phyloP scores from a whole-genome alignment of 1,140 invertebrate genomes.

The Pachyrhynchus sulphureomaculatus region DNA sequence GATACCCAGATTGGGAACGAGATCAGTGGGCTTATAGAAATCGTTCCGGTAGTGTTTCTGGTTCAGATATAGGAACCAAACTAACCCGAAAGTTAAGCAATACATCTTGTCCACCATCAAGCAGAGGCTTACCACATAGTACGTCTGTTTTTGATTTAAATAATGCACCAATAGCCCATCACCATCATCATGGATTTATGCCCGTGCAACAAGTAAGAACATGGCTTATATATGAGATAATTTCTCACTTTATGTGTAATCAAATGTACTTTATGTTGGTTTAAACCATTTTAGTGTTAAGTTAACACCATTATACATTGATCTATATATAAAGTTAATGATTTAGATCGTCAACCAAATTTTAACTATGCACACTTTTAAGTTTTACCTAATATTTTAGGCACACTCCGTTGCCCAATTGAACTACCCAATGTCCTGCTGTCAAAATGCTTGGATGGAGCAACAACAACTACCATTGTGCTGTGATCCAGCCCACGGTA shows the following conservation, averaged over 20 bases:
- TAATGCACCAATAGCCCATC: constrained; percentile 42
- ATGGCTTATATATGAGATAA: neutral
- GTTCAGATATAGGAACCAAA: constrained; percentile 41
- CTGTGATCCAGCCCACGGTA: constrained; percentile 57
- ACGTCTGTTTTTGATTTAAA: constrained; percentile 60
- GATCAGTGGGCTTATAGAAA: constrained; percentile 47
- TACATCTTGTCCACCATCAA: constrained; percentile 40
- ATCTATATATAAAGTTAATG: too few species aligned
- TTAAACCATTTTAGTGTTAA: too few species aligned
- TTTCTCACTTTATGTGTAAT: neutral
- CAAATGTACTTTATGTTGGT: constrained; percentile 1
- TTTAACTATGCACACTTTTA: too few species aligned
- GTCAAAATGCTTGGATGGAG: constrained; percentile 53
- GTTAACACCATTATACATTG: too few species aligned
- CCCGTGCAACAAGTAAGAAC: constrained; percentile 53
- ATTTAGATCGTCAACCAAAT: too few species aligned
- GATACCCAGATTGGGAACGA: constrained; percentile 53
- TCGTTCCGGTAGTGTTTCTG: constrained; percentile 56
- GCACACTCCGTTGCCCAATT: constrained; percentile 72
- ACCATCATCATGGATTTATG: constrained; percentile 48
- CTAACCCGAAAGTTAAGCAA: constrained; percentile 45
- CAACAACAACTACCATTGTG: constrained; percentile 37
- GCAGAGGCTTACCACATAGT: constrained; percentile 45
- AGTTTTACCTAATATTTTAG: constrained; percentile 55
- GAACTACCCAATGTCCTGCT: constrained; percentile 59